These are phyloP conservation scores for Myoxocephalus aenaeus DNA, from an alignment of 2,797 vertebrate species.

Conservation along the genomic window DNA sequence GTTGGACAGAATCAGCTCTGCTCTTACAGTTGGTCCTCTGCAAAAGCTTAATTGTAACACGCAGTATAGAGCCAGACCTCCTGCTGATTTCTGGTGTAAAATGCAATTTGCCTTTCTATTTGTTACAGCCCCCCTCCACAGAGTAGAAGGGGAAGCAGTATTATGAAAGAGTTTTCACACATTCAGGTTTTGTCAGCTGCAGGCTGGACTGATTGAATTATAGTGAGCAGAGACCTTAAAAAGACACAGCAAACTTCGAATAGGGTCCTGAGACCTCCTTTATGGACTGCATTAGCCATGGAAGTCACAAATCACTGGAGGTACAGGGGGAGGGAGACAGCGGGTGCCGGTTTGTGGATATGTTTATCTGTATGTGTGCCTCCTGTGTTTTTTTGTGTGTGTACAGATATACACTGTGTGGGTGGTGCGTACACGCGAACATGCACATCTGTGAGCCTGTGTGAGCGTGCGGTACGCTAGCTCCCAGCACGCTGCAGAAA, in stretches of 20 bases:
- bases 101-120: slow-evolving; percentile 52
- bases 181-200: slow-evolving; percentile 67
- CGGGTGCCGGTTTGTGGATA: slow-evolving; percentile 53
- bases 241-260: slow-evolving; percentile 63
- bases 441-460: slow-evolving; percentile 75
- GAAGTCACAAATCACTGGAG: slow-evolving; percentile 76
- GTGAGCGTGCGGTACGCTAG: slow-evolving; percentile 68
- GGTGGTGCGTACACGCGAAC: slow-evolving; percentile 74
- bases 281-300: slow-evolving; percentile 73
- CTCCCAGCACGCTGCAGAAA: slow-evolving; percentile 69
- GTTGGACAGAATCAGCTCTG: slow-evolving; percentile 19
- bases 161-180: slow-evolving; percentile 59
- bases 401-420: slow-evolving; percentile 73
- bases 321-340: slow-evolving; percentile 47
- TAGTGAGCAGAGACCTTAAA: slow-evolving; percentile 63
- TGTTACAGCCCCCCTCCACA: slow-evolving; percentile 30
- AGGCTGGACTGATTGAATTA: slow-evolving; percentile 66
- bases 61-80: slow-evolving; percentile 43
- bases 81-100: slow-evolving; percentile 56
- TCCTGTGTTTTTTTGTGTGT: slow-evolving; percentile 44
- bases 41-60: slow-evolving; percentile 37
- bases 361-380: slow-evolving; percentile 66
- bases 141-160: slow-evolving; percentile 26
- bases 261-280: slow-evolving; percentile 67
- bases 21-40: slow-evolving; percentile 28